Evolutionary conservation across 2,888 invertebrate species (phyloP), one percentile per base, ranked within the genome.

Genomic region (Nomada hirtipes): DNA sequence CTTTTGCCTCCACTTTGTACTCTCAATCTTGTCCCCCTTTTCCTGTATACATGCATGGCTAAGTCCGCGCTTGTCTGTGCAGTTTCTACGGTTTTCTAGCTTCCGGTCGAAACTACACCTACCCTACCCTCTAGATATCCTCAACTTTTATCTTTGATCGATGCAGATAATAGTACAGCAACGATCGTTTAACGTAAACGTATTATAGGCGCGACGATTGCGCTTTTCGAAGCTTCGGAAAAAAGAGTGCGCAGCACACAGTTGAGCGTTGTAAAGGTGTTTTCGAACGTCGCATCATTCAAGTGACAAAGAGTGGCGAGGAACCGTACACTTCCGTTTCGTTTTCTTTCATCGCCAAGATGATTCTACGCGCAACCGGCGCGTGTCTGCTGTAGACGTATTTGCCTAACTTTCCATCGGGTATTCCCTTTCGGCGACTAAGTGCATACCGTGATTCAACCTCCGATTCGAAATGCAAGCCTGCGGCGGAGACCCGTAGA

Each of bases 1-100:
- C 86, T 68, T 83, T 85, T 78, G 83, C 82, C 63, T 65, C 70
- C 69, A 77, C 67, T 74, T 81, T 68, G 42, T 79, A 81, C 20
- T 71, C 82, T 68, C 75, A 53, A 84, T 86, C 87, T 82, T 82
- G 76, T 79, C 79, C 82, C 87, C 76, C 79, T 84, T 84, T 82
- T 80, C 79, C 87, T 87, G 79, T 82, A 67, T 79, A 74, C 79
- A 86, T 72, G 83, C 83, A 81, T 83, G 61, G 78, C 60, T 78
- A 80, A 83, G 74, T 71, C 68, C 57, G 71, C n/a, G 55, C 47
- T 13, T 11, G 15, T 20, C 63, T 64, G 29, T 65, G 10, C 23
- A 29, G 23, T 29, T 63, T 15, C 75, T 68, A 50, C 26, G 11
- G 23, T 20, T 23, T 23, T 57, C 53, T 42, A 69, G 29, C 20